Evolutionary conservation across 2,888 invertebrate species (phyloP).

Genomic region (Cataglyphis albicans): DNA sequence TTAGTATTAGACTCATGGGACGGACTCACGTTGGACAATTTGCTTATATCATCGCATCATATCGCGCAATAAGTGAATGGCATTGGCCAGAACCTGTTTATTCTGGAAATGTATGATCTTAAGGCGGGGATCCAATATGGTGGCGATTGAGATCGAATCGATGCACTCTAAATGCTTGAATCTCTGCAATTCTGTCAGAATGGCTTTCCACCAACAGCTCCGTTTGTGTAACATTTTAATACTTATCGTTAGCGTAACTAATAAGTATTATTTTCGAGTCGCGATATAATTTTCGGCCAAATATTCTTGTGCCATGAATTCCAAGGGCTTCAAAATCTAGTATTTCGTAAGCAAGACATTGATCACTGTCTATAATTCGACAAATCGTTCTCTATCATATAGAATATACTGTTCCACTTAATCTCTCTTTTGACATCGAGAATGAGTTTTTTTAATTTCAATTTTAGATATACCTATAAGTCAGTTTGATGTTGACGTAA

Average conservation of each 20-base stretch:
- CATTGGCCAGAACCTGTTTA: not conserved
- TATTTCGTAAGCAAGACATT: not conserved
- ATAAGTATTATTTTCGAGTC: conserved; percentile 13
- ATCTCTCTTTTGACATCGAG: not conserved
- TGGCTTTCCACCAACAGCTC: not conserved
- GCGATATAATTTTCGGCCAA: not conserved
- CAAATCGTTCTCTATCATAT: conserved; percentile 7
- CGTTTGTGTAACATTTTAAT: not conserved
- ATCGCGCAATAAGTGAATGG: not conserved
- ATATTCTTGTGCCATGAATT: not conserved
- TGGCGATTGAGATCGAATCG: not conserved
- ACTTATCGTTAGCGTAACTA: not conserved
- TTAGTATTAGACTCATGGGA: not conserved
- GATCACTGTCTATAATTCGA: not conserved
- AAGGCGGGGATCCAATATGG: conserved; percentile 5
- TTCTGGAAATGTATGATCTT: conserved; percentile 21
- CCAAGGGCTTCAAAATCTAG: not conserved
- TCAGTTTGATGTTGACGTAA: not conserved
- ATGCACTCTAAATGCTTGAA: not conserved
- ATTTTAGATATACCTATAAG: not conserved
- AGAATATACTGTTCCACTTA: not conserved
- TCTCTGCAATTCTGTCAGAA: not conserved
- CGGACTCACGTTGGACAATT: not conserved
- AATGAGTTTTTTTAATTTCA: not conserved
- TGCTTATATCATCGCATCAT: not conserved